Conservation (phyloP, 2,797 vertebrate species). For the Adrianichthys oophorus region DNA sequence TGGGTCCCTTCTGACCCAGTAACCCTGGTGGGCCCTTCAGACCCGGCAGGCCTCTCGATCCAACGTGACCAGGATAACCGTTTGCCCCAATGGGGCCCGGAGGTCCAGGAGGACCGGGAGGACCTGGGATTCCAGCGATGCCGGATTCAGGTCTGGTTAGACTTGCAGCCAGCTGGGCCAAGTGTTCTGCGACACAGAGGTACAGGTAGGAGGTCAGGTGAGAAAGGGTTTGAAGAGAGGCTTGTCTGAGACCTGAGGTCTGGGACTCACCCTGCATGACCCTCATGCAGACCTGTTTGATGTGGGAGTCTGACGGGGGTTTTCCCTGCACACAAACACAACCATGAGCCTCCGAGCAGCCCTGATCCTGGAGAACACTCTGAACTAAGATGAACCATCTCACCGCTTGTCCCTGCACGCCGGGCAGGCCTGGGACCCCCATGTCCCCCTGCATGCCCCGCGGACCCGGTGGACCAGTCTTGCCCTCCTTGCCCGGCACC, state of each 20-base stretch:
- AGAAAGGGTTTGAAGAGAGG: too few species aligned
- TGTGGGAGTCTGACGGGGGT: constrained; percentile 86
- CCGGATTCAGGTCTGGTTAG: constrained; percentile 89
- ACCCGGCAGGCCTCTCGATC: constrained; percentile 88
- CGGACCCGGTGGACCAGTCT: constrained; percentile 82
- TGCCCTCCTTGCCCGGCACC: constrained; percentile 85
- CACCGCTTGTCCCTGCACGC: constrained; percentile 86
- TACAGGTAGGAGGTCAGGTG: too few species aligned
- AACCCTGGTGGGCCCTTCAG: constrained; percentile 91
- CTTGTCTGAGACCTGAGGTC: too few species aligned
- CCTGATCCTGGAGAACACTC: background rate
- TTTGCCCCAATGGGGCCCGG: constrained; percentile 86
- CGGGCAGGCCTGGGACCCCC: constrained; percentile 86
- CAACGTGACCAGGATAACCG: constrained; percentile 91
- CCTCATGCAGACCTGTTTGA: constrained; percentile 96
- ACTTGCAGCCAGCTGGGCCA: constrained; percentile 92
- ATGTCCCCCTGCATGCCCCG: constrained; percentile 91
- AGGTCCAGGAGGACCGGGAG: constrained; percentile 87
- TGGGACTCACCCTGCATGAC: constrained; percentile 90
- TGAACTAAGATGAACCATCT: constrained; percentile 37
- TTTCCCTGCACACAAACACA: constrained; percentile 79
- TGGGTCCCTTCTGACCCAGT: constrained; percentile 86
- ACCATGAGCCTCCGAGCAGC: background rate
- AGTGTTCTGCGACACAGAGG: constrained; percentile 82
- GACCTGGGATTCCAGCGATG: constrained; percentile 85